Percentiles rank a stretch among this genome's conserved stretches.
Evolutionary conservation across 2,797 vertebrate species (phyloP).

Genomic region (Peromyscus aztecus): DNA sequence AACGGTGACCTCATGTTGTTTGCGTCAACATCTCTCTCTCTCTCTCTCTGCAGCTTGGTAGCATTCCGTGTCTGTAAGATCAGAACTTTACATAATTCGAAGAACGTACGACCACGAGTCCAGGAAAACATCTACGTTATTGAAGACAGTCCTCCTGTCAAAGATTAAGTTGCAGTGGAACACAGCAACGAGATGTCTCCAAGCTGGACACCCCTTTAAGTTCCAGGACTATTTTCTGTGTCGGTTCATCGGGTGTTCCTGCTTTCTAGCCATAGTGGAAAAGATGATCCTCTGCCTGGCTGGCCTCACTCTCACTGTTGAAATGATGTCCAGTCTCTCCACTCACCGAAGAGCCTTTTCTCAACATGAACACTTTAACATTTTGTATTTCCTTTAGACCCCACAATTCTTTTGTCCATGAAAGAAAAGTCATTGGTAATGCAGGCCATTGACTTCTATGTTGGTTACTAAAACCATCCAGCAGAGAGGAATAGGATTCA

Average conservation of each 20-base stretch:
- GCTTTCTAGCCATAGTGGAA: not conserved
- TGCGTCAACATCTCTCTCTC: conserved; percentile 23
- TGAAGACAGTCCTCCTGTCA: conserved; percentile 16
- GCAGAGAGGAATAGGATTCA: not conserved
- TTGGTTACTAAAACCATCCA: not conserved
- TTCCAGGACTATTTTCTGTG: not conserved
- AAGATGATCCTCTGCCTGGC: not conserved
- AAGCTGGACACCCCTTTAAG: not conserved
- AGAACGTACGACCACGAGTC: not conserved
- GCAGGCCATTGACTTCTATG: not conserved
- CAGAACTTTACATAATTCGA: not conserved
- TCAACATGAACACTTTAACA: not conserved
- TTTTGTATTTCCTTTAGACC: not conserved
- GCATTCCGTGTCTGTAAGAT: not conserved
- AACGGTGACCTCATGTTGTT: not conserved
- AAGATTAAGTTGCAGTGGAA: not conserved
- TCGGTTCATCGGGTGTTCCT: not conserved
- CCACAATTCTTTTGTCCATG: not conserved
- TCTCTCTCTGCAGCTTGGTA: conserved; percentile 64
- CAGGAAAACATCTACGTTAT: conserved; percentile 60
- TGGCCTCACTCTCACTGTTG: not conserved
- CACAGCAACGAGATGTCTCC: not conserved
- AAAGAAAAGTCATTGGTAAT: not conserved
- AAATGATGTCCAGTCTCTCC: not conserved
- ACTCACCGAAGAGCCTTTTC: not conserved